Evolutionary conservation across 2,888 invertebrate species (phyloP).

Genomic region (Desoria tigrina): DNA sequence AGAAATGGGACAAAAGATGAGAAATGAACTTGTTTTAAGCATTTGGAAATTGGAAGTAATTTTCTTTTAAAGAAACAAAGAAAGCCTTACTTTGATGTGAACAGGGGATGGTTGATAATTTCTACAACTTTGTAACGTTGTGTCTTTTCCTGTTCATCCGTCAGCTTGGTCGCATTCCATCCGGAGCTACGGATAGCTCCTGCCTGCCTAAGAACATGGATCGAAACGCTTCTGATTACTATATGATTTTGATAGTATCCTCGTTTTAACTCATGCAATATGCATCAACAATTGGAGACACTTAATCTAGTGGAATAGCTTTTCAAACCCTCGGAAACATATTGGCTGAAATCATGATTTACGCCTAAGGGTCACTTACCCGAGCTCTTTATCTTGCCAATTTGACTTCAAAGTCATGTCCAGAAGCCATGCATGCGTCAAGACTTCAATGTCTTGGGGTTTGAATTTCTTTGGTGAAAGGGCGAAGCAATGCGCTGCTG

Average conservation of each 20-base stretch:
- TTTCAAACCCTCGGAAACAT: no score
- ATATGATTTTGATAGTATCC: no score
- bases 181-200: conserved; percentile 46
- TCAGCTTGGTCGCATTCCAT: conserved; percentile 22
- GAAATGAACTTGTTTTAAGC: no score
- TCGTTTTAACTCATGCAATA: no score
- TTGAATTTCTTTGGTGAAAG: conserved; percentile 6
- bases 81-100: conserved; percentile 15
- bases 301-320: no score
- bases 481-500: conserved; percentile 15
- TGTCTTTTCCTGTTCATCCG: conserved; percentile 46
- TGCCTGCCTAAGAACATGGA: conserved; percentile 34
- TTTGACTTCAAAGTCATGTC: conserved; percentile 23
- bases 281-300: no score
- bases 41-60: no score
- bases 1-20: not conserved
- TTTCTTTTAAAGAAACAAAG: no score
- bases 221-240: not conserved
- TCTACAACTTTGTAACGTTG: conserved; percentile 42
- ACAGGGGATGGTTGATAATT: conserved; percentile 48
- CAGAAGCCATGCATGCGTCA: conserved; percentile 37
- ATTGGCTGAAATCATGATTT: not conserved
- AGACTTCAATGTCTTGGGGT: conserved; percentile 29
- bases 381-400: not conserved
- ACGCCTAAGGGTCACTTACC: not conserved